Conservation (phyloP, 1,140 invertebrate genomes). For the Drosophila lacteicornis region DNA sequence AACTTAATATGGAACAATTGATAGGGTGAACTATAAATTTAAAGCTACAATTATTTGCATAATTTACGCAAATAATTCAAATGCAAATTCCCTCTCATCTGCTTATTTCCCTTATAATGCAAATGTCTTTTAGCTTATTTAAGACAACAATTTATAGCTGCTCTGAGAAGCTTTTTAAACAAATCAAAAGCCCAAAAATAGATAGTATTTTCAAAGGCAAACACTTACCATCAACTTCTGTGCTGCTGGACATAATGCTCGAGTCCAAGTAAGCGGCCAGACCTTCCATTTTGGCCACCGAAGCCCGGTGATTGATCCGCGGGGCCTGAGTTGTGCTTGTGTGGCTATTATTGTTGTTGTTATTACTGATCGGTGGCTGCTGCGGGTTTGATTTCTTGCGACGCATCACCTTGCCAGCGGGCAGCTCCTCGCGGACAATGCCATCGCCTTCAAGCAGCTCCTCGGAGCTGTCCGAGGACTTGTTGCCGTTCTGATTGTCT, state of each 20-base stretch:
- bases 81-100: background rate
- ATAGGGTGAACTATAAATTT: background rate
- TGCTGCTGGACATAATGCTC: constrained; percentile 78
- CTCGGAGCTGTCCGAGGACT: constrained; percentile 54
- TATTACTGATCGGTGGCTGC: constrained; percentile 48
- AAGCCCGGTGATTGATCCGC: constrained; percentile 86
- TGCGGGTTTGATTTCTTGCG: constrained; percentile 80
- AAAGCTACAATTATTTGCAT: background rate
- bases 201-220: background rate
- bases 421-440: constrained; percentile 87
- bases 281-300: constrained; percentile 86
- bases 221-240: constrained; percentile 71
- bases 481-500: constrained; percentile 84
- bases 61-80: background rate
- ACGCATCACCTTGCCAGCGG: constrained; percentile 88
- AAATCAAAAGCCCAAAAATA: background rate
- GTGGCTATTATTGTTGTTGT: constrained; percentile 49
- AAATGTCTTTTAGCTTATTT: background rate
- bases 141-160: background rate
- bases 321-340: constrained; percentile 79
- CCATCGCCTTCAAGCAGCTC: constrained; percentile 85
- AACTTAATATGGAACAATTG: background rate
- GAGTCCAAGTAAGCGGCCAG: constrained; percentile 67
- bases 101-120: background rate
- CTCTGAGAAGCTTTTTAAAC: background rate